Evolutionary conservation across 2,888 invertebrate species (phyloP).

Genomic region (Megastigmus dorsalis): DNA sequence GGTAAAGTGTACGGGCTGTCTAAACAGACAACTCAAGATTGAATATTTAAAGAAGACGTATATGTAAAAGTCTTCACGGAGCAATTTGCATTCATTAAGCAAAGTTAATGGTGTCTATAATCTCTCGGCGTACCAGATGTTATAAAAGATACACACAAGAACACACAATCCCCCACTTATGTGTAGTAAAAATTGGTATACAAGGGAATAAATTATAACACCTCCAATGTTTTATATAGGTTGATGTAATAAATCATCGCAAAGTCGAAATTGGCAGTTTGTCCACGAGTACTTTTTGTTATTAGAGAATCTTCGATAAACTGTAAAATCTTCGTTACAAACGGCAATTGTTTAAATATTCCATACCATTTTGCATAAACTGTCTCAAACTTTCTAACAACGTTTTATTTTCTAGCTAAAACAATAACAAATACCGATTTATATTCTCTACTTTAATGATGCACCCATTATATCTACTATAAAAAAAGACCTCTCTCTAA

Average conservation of each 20-base stretch:
- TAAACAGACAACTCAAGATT: conserved; percentile 7
- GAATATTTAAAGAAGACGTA: conserved; percentile 34
- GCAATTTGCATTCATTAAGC: conserved; percentile 38
- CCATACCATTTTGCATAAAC: no score
- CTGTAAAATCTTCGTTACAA: no score
- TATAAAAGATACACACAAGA: conserved; percentile 10
- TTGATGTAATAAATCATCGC: neutral
- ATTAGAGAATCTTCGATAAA: no score
- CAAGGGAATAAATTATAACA: neutral
- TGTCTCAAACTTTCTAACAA: no score
- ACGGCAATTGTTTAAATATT: no score
- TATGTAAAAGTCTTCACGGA: conserved; percentile 20
- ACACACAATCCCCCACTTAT: conserved; percentile 1
- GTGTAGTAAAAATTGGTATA: conserved; percentile 15
- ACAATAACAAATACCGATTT: no score
- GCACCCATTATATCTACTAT: no score
- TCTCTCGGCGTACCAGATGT: conserved; percentile 27
- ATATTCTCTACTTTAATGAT: no score
- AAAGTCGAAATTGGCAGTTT: no score
- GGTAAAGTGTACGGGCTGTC: neutral
- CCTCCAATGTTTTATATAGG: neutral
- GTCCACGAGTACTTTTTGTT: neutral
- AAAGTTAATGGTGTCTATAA: conserved; percentile 32
- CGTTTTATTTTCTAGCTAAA: no score
- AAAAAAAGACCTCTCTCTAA: no score